Conservation (phyloP, 2,797 vertebrate species). For the Gymnothorax reevesii region DNA sequence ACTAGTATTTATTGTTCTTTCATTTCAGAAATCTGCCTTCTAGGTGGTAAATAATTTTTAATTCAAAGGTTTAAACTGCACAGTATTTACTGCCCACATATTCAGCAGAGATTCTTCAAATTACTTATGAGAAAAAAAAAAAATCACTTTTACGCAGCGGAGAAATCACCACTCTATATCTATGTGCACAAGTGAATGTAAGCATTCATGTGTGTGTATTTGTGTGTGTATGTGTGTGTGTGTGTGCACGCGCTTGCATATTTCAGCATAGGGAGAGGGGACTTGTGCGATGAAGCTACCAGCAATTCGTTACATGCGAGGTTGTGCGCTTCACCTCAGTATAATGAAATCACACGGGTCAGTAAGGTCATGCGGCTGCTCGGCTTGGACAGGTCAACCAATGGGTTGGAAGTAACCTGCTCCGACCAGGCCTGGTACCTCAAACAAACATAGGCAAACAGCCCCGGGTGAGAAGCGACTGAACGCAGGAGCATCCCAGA, state of each 20-base stretch:
- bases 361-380: slow-evolving; percentile 57
- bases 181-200: background rate
- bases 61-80: background rate
- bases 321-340: slow-evolving; percentile 64
- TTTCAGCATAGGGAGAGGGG: slow-evolving; percentile 25
- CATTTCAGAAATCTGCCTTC: background rate
- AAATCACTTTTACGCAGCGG: background rate
- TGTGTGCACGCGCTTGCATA: slow-evolving; percentile 26
- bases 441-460: slow-evolving; percentile 55
- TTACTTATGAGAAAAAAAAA: slow-evolving; percentile 5
- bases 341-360: slow-evolving; percentile 78
- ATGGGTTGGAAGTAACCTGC: slow-evolving; percentile 77
- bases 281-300: slow-evolving; percentile 17
- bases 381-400: slow-evolving; percentile 70
- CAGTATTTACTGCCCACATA: background rate
- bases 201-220: slow-evolving; percentile 7
- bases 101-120: background rate
- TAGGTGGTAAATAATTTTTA: background rate
- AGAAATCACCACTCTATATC: background rate
- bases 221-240: background rate
- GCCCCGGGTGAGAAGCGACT: background rate
- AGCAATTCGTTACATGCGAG: slow-evolving; percentile 28
- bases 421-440: slow-evolving; percentile 74
- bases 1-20: background rate
- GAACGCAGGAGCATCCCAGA: background rate